Evolutionary conservation across 1,140 invertebrate genomes (phyloP).

Genomic region (Trialeurodes vaporariorum): DNA sequence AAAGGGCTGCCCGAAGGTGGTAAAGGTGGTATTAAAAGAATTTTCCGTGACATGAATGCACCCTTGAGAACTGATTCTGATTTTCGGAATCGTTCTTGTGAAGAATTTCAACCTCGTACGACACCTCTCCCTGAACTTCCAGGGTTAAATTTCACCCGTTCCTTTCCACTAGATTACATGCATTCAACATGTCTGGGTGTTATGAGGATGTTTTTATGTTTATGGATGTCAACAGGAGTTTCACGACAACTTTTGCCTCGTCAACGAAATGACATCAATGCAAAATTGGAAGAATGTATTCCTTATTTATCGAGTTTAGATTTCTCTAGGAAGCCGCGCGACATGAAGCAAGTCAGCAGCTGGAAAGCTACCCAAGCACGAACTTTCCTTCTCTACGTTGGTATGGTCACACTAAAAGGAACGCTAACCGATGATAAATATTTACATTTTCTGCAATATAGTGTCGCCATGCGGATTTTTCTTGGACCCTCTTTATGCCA

Average conservation of each 20-base stretch:
- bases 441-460: constrained; percentile 12
- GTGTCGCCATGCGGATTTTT: constrained; percentile 13
- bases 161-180: constrained; percentile 1
- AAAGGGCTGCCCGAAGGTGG: neutral
- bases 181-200: neutral
- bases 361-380: constrained; percentile 33
- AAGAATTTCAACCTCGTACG: neutral
- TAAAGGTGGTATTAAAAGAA: neutral
- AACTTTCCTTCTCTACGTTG: constrained; percentile 34
- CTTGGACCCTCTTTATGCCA: neutral
- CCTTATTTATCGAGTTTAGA: constrained; percentile 13
- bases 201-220: constrained; percentile 4
- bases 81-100: neutral
- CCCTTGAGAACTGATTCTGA: neutral
- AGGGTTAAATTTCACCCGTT: neutral
- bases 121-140: constrained; percentile 2
- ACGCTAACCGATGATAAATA: constrained; percentile 10
- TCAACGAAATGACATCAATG: neutral
- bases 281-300: neutral
- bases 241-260: neutral
- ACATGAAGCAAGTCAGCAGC: constrained; percentile 19
- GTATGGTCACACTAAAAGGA: constrained; percentile 29
- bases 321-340: constrained; percentile 25
- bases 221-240: constrained; percentile 1
- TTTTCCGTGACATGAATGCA: neutral